phyloP scores from a whole-genome alignment of 2,888 invertebrate species.

The Oxyteleia sp. region DNA sequence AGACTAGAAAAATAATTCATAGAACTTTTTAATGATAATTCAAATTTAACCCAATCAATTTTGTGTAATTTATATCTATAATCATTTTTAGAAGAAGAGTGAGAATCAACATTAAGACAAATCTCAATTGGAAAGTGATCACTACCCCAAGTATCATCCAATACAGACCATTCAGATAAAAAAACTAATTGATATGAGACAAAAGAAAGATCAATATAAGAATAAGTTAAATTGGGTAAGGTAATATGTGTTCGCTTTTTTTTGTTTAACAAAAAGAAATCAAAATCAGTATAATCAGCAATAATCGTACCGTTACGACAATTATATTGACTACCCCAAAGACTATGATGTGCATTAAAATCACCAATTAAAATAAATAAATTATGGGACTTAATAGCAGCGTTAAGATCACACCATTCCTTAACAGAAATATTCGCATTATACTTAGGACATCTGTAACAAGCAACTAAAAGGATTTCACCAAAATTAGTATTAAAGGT shows the following conservation, averaged over 20 bases:
- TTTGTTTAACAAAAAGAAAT: slow-evolving; percentile 38
- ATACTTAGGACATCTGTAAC: slow-evolving; percentile 4
- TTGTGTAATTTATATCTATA: slow-evolving; percentile 42
- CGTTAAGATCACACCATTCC: background rate
- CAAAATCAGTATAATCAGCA: slow-evolving; percentile 17
- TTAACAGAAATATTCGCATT: background rate
- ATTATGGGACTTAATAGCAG: background rate
- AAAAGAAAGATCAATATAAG: slow-evolving; percentile 51
- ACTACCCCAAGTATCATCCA: slow-evolving; percentile 40
- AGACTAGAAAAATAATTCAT: slow-evolving; percentile 7
- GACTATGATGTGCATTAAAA: slow-evolving; percentile 41
- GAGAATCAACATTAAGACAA: slow-evolving; percentile 2
- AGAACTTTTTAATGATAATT: background rate
- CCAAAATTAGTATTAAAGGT: background rate
- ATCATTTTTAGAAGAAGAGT: slow-evolving; percentile 11
- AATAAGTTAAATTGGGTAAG: background rate
- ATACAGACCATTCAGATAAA: slow-evolving; percentile 12
- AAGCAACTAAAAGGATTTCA: background rate
- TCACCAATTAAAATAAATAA: slow-evolving; percentile 30
- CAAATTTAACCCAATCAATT: slow-evolving; percentile 8
- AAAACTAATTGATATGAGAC: slow-evolving; percentile 12
- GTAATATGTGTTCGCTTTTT: slow-evolving; percentile 30
- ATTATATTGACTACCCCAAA: slow-evolving; percentile 33
- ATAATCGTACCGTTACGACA: background rate
- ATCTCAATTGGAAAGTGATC: slow-evolving; percentile 53